Percentiles rank a stretch among this genome's conserved stretches.
These are phyloP conservation scores for Bombus consobrinus DNA, from an alignment of 1,140 invertebrate species.

Conservation along the genomic window DNA sequence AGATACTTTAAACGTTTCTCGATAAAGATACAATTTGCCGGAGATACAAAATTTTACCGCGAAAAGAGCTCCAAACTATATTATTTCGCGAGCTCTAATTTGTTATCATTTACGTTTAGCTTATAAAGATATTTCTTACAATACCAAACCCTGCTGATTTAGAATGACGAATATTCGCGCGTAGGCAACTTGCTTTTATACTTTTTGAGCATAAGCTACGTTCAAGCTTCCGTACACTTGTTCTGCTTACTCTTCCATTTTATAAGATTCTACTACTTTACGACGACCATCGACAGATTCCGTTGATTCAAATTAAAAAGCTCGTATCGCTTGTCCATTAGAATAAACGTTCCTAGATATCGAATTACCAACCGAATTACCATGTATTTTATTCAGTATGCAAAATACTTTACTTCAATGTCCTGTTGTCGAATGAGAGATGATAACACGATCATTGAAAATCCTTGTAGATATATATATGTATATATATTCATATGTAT, in stretches of 20 bases:
- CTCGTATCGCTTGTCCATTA: conserved; percentile 1
- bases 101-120: neutral
- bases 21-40: too few species aligned
- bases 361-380: neutral
- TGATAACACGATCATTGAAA: neutral
- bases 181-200: neutral
- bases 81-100: neutral
- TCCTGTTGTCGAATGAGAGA: neutral
- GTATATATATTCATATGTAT: too few species aligned
- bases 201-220: neutral
- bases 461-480: neutral
- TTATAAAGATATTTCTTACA: neutral
- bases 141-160: neutral
- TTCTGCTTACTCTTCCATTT: conserved; percentile 50
- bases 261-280: neutral
- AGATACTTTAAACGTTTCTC: neutral
- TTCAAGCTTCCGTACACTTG: conserved; percentile 27
- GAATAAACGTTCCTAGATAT: neutral
- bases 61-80: neutral
- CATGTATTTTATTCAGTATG: neutral
- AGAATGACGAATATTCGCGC: neutral
- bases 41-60: neutral
- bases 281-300: conserved; percentile 12
- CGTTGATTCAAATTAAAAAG: neutral
- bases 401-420: conserved; percentile 8